Conservation (phyloP, 2,888 invertebrate species). For the Maniola hyperantus region DNA sequence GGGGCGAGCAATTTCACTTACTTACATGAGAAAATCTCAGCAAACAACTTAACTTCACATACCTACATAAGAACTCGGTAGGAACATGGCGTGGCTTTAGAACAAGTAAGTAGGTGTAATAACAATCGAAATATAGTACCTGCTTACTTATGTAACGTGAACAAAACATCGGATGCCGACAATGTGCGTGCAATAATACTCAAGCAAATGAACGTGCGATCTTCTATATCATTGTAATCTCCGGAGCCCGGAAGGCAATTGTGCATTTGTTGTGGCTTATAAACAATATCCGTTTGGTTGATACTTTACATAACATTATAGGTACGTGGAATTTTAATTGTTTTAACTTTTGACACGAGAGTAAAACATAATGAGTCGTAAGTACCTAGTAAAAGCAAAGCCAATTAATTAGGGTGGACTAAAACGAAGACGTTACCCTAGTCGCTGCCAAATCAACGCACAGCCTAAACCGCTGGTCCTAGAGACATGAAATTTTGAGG, state of each 20-base stretch:
- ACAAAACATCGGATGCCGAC: constrained; percentile 29
- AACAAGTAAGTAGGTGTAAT: not conserved
- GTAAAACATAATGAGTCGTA: no score
- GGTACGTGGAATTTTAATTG: not conserved
- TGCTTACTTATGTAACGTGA: not conserved
- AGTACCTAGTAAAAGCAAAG: no score
- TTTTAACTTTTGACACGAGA: not conserved
- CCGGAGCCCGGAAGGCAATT: constrained; percentile 15
- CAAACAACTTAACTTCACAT: no score
- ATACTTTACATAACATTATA: not conserved
- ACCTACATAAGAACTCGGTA: no score
- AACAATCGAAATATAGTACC: not conserved
- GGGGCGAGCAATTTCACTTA: no score
- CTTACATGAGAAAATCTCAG: no score
- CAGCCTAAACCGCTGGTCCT: no score
- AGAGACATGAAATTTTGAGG: no score
- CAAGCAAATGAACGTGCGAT: constrained; percentile 16
- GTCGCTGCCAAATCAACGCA: no score
- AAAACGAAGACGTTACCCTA: no score
- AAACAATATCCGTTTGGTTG: constrained; percentile 4
- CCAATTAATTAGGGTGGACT: no score
- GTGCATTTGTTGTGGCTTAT: constrained; percentile 2
- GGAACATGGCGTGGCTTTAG: no score
- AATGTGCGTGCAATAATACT: constrained; percentile 18
- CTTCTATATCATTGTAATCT: constrained; percentile 29